Conservation (phyloP, 2,888 invertebrate genomes). For the Eilema sororculum region DNA sequence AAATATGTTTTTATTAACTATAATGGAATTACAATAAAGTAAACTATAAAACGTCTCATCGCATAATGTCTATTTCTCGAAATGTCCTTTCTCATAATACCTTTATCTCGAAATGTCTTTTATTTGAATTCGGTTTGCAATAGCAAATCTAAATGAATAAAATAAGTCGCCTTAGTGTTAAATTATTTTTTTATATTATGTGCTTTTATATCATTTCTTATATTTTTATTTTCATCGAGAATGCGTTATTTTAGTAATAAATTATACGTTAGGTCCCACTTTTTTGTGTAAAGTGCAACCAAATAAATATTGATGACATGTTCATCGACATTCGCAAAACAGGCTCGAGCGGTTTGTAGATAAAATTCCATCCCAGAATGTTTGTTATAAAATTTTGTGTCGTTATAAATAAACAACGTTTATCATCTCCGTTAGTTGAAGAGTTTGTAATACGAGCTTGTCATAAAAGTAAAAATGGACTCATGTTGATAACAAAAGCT, state of each 20-base stretch:
- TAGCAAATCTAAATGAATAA: not conserved
- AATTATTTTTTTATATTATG: not conserved
- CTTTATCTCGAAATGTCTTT: no score
- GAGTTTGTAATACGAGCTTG: conserved; percentile 40
- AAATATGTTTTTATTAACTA: not conserved
- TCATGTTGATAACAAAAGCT: conserved; percentile 61
- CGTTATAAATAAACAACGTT: conserved; percentile 38
- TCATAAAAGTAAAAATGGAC: conserved; percentile 59
- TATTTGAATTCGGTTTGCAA: not conserved
- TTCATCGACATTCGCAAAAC: conserved; percentile 7
- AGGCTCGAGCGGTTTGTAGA: conserved; percentile 25
- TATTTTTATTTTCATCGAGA: no score
- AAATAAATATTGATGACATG: conserved; percentile 17
- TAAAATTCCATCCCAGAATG: conserved; percentile 33
- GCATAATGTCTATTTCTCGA: no score
- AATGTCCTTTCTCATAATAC: no score
- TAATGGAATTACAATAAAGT: not conserved
- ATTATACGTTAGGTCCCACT: not conserved
- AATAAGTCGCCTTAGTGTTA: no score
- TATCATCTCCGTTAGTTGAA: conserved; percentile 39
- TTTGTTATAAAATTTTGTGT: conserved; percentile 46
- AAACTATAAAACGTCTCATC: no score
- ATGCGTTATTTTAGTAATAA: no score
- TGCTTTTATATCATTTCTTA: not conserved
- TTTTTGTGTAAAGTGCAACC: conserved; percentile 8